phyloP scores from a whole-genome alignment of 2,888 invertebrate species.

The Malthinus flaveolus region DNA sequence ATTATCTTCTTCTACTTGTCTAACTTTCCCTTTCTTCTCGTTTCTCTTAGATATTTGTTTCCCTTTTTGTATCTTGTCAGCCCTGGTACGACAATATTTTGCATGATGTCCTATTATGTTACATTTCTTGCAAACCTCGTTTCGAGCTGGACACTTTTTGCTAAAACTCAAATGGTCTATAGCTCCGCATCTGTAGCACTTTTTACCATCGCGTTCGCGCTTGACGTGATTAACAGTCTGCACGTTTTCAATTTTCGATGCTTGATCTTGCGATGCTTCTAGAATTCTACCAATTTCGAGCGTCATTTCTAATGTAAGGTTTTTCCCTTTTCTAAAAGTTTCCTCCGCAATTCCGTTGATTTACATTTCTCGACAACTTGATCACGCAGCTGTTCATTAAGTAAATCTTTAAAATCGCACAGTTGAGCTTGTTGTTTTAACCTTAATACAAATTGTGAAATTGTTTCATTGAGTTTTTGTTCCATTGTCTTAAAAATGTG shows the following conservation, averaged over 20 bases:
- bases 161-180: background rate
- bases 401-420: background rate
- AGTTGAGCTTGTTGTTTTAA: no score
- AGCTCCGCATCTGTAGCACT: background rate
- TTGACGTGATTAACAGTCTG: background rate
- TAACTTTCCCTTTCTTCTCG: background rate
- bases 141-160: background rate
- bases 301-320: background rate
- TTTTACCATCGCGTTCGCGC: background rate
- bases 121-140: background rate
- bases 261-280: background rate
- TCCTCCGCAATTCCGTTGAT: background rate
- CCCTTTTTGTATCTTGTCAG: no score
- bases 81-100: background rate
- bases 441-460: no score
- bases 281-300: background rate
- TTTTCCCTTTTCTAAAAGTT: background rate
- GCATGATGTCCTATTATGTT: background rate
- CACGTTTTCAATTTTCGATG: background rate
- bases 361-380: background rate
- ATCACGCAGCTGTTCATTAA: background rate
- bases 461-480: no score
- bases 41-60: no score
- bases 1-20: background rate
- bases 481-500: no score